These are phyloP conservation scores for Ondatra zibethicus DNA, from an alignment of 2,113 vertebrate genomes.

Conservation along the genomic window DNA sequence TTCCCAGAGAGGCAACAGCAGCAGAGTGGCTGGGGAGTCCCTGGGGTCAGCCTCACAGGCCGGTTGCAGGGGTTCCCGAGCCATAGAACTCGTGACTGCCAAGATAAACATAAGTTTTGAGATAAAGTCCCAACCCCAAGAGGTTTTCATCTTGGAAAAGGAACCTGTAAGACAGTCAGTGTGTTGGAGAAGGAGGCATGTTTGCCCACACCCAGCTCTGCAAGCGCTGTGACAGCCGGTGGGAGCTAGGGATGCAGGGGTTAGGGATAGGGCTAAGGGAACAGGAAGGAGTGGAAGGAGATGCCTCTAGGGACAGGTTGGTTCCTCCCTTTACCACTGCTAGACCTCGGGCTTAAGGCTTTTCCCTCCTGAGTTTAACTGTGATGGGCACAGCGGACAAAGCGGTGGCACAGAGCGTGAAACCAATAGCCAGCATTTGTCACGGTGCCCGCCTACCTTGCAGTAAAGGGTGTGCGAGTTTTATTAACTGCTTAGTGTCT, in stretches of 20 bases:
- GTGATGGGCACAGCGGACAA: accelerated
- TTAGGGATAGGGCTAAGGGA: not conserved
- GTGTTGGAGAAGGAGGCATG: not conserved
- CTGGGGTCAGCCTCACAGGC: not conserved
- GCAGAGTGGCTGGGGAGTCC: not conserved
- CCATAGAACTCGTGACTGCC: constrained; percentile 70
- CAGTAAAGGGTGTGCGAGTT: not conserved
- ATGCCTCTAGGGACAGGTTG: accelerated
- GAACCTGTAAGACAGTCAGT: not conserved
- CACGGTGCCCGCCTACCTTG: not conserved
- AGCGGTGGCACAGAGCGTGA: not conserved
- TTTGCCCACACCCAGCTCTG: not conserved
- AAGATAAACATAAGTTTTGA: constrained; percentile 77
- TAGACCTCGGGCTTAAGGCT: not conserved
- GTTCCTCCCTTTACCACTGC: accelerated
- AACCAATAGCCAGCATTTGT: not conserved
- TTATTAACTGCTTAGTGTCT: not conserved
- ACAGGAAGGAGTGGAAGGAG: too few species aligned
- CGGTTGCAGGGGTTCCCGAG: constrained; percentile 71
- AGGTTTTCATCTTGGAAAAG: constrained; percentile 48
- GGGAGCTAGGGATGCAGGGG: not conserved
- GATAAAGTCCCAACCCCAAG: constrained; percentile 59
- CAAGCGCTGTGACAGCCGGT: not conserved
- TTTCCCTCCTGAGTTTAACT: accelerated
- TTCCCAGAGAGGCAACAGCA: constrained; percentile 14